A percentile compares a stretch with the other conserved stretches of the same genome.
These are phyloP conservation scores for Atractosteus spatula DNA, from an alignment of 2,113 vertebrate species.

Conservation along the genomic window DNA sequence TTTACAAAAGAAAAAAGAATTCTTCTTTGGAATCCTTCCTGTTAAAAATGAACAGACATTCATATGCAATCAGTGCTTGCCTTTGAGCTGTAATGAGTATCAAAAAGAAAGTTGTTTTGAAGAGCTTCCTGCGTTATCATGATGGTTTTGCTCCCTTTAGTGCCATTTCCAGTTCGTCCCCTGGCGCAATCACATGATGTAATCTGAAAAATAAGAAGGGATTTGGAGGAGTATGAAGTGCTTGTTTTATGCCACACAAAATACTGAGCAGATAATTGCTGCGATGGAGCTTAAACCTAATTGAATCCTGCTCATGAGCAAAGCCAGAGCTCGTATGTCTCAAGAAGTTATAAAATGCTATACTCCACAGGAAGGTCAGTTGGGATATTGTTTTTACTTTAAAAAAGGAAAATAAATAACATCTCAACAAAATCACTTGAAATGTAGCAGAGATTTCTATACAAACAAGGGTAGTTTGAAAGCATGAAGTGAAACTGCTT, in stretches of 20 bases:
- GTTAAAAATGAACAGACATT: too few relatives aligned
- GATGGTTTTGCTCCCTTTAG: conserved; percentile 57
- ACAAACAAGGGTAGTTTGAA: too few relatives aligned
- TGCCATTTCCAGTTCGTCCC: conserved; percentile 57
- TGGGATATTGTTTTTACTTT: too few relatives aligned
- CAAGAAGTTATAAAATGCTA: conserved; percentile 53
- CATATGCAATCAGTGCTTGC: conserved; percentile 51
- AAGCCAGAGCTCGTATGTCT: conserved; percentile 49
- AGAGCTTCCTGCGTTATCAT: conserved; percentile 46
- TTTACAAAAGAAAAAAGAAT: too few relatives aligned
- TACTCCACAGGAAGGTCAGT: conserved; percentile 33
- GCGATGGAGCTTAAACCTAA: conserved; percentile 58
- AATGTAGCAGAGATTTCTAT: too few relatives aligned
- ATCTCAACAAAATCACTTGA: too few relatives aligned
- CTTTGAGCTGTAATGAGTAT: conserved; percentile 53
- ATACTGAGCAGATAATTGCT: conserved; percentile 61
- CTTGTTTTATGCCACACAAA: conserved; percentile 33
- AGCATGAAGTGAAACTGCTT: too few relatives aligned
- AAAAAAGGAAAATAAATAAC: too few relatives aligned
- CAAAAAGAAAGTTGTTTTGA: conserved; percentile 57
- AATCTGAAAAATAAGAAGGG: conserved; percentile 66
- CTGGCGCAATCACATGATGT: conserved; percentile 56
- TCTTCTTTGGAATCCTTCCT: too few relatives aligned
- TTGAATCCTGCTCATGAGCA: conserved; percentile 58
- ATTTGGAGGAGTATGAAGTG: conserved; percentile 68